phyloP scores from a whole-genome alignment of 2,888 invertebrate species.

The Chrysolina haemoptera region DNA sequence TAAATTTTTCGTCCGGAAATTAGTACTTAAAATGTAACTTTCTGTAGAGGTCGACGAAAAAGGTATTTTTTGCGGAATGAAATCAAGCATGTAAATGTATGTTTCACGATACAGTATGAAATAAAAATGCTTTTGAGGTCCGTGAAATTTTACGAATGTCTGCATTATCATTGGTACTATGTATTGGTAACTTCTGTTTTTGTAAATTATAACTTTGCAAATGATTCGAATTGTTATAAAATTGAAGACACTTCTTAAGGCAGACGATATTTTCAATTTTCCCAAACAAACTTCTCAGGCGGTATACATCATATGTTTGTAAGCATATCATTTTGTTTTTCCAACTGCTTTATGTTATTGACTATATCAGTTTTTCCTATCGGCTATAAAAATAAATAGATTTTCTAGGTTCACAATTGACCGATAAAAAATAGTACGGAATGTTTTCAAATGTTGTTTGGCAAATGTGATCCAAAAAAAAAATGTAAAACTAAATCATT shows the following conservation, averaged over 20 bases:
- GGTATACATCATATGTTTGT: constrained; percentile 31
- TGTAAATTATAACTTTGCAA: constrained; percentile 36
- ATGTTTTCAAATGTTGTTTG: constrained; percentile 72
- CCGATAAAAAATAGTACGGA: constrained; percentile 66
- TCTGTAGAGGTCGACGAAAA: too few species aligned
- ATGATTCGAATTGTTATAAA: constrained; percentile 43
- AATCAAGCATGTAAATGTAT: too few species aligned
- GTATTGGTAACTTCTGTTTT: constrained; percentile 47
- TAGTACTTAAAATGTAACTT: too few species aligned
- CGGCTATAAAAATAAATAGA: constrained; percentile 49
- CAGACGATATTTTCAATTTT: constrained; percentile 53
- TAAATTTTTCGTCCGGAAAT: too few species aligned
- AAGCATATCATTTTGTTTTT: constrained; percentile 24
- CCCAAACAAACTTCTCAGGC: constrained; percentile 26
- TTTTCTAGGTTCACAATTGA: constrained; percentile 51
- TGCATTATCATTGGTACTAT: constrained; percentile 21
- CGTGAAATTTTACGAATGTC: background rate
- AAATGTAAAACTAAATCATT: constrained; percentile 62
- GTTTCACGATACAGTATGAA: too few species aligned
- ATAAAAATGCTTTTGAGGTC: too few species aligned
- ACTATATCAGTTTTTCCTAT: constrained; percentile 53
- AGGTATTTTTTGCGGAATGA: too few species aligned
- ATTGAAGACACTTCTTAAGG: constrained; percentile 63
- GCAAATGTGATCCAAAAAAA: constrained; percentile 68
- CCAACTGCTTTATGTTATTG: constrained; percentile 54